Base-by-base conservation (phyloP, 2,888 invertebrate genomes). In the Drosophila emarginata region DNA sequence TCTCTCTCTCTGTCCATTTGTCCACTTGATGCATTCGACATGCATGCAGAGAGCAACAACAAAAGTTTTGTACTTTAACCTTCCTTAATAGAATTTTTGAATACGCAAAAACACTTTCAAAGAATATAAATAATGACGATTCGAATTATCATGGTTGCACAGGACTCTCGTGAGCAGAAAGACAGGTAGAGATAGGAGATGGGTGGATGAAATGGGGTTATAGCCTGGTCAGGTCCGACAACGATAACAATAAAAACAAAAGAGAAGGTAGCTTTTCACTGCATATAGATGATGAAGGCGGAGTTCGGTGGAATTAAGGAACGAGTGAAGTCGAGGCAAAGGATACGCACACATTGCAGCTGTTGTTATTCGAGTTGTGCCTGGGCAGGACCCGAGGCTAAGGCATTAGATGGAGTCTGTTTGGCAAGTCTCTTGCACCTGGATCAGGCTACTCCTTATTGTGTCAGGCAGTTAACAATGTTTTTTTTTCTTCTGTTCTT, bases 1-100 rank as follows among this genome's bases (percentile, higher is more conserved):
- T 67, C 67, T 66, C 37, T 52, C 50, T 50, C 26, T 37, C 53
- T 58, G 40, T 32, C 57, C 58, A 14, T 66, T 52, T 66, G 57
- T 39, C 58, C 59, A 39, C 32, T 32, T 79, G 79, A 86, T 86
- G 81, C 77, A 86, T 84, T 81, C 83, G 87, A 79, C 81, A 84
- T 84, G 87, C 83, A 86, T 87, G 79, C 76, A 76, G 81, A 80
- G 72, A 64, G 64, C 68, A 37, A 28, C 28, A 70, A 76, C 77
- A 78, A 66, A 78, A 85, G 57, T 83, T 85, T 82, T 83, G 79
- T 83, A 77, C 79, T 84, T 80, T 78, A 83, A 82, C 79, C 45
- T 88, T 89, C 87, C 90, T 90, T 91, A 90, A 90, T 90, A 90
- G 89, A 91, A 90, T 91, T 90, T 90, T 90, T 89, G 89, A 91